Percentiles rank a stretch among this genome's conserved stretches.
Evolutionary conservation across 2,113 vertebrate genomes (phyloP).

Genomic region (Laticauda colubrina): DNA sequence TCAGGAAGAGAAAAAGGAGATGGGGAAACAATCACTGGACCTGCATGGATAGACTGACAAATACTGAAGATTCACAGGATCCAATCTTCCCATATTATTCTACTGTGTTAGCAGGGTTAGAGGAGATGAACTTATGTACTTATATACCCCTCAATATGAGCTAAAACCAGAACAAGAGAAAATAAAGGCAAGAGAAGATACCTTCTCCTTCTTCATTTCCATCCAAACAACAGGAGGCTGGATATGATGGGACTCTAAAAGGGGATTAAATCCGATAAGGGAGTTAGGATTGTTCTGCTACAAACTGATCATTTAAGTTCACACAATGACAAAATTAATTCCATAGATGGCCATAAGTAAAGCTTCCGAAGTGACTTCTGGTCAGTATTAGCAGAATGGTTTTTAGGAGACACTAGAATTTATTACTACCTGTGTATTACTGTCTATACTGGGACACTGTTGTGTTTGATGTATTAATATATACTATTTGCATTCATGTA

Average conservation of each 20-base stretch:
- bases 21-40: not conserved
- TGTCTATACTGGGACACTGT: not conserved
- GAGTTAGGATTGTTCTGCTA: not conserved
- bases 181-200: not conserved
- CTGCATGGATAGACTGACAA: not conserved
- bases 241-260: not conserved
- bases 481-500: not conserved
- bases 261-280: not conserved
- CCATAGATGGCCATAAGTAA: not conserved
- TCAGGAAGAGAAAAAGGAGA: not conserved
- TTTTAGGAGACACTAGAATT: not conserved
- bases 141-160: not conserved
- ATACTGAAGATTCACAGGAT: not conserved
- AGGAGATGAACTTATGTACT: not conserved
- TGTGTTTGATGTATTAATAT: not conserved
- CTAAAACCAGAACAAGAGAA: not conserved
- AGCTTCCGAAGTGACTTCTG: not conserved
- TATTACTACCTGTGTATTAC: not conserved
- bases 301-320: not conserved
- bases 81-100: not conserved
- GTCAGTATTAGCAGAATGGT: not conserved
- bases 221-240: not conserved
- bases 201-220: not conserved
- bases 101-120: not conserved
- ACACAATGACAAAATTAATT: not conserved